A percentile compares a stretch with the other conserved stretches of the same genome.
Conservation (phyloP, 2,888 invertebrate species). For the Taphrorychus bicolor region DNA sequence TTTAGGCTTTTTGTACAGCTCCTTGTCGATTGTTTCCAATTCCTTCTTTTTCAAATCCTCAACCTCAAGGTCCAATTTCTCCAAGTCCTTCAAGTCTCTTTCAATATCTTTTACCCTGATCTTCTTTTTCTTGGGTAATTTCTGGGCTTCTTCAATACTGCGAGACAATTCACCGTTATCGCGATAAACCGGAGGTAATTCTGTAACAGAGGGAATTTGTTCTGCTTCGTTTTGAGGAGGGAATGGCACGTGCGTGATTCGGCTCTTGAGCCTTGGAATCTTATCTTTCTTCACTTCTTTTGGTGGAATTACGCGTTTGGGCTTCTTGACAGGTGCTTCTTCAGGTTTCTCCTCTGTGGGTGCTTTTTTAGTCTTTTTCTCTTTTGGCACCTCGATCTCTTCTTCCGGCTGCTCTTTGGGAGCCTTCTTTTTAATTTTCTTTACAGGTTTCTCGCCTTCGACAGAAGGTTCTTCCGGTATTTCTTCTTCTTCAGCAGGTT, state of each 20-base stretch:
- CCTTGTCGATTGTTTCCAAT: conserved; percentile 55
- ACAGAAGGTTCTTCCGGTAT: conserved; percentile 6
- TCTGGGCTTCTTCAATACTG: conserved; percentile 61
- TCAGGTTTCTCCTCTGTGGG: conserved; percentile 13
- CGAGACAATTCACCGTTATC: conserved; percentile 61
- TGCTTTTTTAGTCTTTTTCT: not conserved
- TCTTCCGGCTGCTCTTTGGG: conserved; percentile 24
- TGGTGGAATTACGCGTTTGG: conserved; percentile 45
- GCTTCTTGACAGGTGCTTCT: conserved; percentile 45
- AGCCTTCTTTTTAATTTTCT: conserved; percentile 14
- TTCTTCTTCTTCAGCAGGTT: conserved; percentile 21
- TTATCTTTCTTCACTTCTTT: conserved; percentile 48
- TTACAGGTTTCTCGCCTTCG: no score
- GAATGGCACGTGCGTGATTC: conserved; percentile 66
- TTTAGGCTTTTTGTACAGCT: conserved; percentile 48
- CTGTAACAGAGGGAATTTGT: conserved; percentile 52
- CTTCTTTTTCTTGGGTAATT: conserved; percentile 54
- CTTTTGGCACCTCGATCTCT: conserved; percentile 4
- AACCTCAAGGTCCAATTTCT: conserved; percentile 59
- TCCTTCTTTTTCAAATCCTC: conserved; percentile 58
- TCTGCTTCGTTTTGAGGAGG: conserved; percentile 55
- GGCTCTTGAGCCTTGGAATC: conserved; percentile 59
- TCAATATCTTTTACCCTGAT: conserved; percentile 57
- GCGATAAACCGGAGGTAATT: conserved; percentile 54
- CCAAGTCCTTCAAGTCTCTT: conserved; percentile 58